Percentiles rank a stretch among this genome's conserved stretches.
Conservation (phyloP, 2,113 vertebrate species). For the Paratilapia polleni region DNA sequence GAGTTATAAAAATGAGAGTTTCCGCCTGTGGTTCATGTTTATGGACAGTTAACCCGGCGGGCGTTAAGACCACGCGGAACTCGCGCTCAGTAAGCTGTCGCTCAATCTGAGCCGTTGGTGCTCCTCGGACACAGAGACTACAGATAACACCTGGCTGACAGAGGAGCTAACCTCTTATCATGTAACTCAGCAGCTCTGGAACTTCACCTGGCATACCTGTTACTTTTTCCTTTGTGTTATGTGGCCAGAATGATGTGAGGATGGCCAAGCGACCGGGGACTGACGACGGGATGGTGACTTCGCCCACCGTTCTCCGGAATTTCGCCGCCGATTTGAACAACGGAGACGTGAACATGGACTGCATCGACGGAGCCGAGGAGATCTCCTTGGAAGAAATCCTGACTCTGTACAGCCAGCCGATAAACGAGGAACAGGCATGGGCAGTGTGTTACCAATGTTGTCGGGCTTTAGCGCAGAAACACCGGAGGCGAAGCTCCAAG, state of each 20-base stretch:
- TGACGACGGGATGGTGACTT: slow-evolving; percentile 69
- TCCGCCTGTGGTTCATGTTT: not conserved
- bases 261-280: slow-evolving; percentile 76
- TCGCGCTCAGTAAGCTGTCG: not conserved
- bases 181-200: not conserved
- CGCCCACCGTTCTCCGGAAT: slow-evolving; percentile 60
- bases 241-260: slow-evolving; percentile 45
- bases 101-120: slow-evolving; percentile 16
- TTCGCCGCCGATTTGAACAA: slow-evolving; percentile 48
- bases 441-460: slow-evolving; percentile 96
- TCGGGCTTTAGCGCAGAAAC: slow-evolving; percentile 78
- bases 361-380: slow-evolving; percentile 76
- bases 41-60: not conserved
- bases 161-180: not conserved
- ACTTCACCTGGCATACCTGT: not conserved
- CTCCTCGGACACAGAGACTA: not conserved
- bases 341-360: slow-evolving; percentile 64
- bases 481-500: slow-evolving; percentile 70
- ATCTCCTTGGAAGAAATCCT: slow-evolving; percentile 91
- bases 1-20: not conserved
- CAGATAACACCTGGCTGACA: slow-evolving; percentile 8
- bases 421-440: slow-evolving; percentile 98
- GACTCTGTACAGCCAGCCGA: slow-evolving; percentile 91
- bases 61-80: slow-evolving; percentile 65
- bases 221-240: not conserved